Evolutionary conservation across 2,797 vertebrate genomes (phyloP), one percentile per base, ranked within the genome.

Genomic region (Argyrosomus regius): DNA sequence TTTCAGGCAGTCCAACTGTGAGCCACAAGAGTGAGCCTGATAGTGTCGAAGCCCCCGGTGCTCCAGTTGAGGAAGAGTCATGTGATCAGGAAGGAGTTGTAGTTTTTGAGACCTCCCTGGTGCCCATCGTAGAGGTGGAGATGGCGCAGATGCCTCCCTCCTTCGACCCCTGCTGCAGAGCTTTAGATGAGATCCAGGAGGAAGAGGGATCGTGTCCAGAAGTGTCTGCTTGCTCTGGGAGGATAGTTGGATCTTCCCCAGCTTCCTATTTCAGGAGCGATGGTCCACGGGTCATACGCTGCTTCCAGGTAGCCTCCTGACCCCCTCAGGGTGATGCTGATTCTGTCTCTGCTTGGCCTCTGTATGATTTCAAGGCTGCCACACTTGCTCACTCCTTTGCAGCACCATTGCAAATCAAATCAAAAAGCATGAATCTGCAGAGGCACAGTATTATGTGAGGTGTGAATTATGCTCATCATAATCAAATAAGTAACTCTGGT

Each of bases 301-400:
- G 93, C 86, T 94, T 88, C 83, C 92, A 95, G 95, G 95, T 95
- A 95, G 90, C 82, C 86, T 87, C 54, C 80, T 26, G 75, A 85
- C 78, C 75, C 69, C 65, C 63, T 59, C 66, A 13, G 58, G 69
- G 65, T 77, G 63, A 60, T 48, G 54, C 76, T 77, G 83, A 79
- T 82, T 82, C 77, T 84, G 56, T 86, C 84, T 85, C 77, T 87
- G 74, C 85, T 83, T 78, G 80, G 68, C 35, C 69, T 77, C 77
- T 67, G 61, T 75, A 17, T 77, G 69, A 79, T 84, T 72, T 75
- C 22, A 57, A 62, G 45, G 71, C 67, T 69, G 80, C 56, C 75
- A 57, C 84, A 73, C 71, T 78, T 72, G 67, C 78, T 87, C 78
- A 78, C 84, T 62, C 72, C 90, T 92, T 87, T 91, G 91, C 91